These are phyloP conservation scores for Callosobruchus maculatus DNA, from an alignment of 2,888 invertebrate genomes.

Conservation along the genomic window DNA sequence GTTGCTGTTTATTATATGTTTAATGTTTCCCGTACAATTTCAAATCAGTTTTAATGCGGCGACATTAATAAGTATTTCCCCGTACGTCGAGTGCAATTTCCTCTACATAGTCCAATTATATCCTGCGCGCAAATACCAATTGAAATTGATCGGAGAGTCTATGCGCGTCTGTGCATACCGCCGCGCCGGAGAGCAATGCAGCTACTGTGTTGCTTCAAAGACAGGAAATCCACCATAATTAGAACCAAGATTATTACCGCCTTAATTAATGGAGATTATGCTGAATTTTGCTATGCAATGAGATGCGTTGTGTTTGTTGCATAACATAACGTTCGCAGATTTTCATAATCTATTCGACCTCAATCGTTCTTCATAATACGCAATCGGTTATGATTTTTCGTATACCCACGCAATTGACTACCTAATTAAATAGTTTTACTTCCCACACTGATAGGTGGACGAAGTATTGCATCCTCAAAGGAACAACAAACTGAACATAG, in stretches of 20 bases:
- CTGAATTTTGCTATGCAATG: neutral
- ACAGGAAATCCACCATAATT: neutral
- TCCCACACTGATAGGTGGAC: too few species aligned
- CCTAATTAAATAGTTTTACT: too few species aligned
- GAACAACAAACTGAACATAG: too few species aligned
- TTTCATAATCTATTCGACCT: neutral
- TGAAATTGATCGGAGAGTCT: neutral
- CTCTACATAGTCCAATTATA: neutral
- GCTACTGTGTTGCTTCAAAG: neutral
- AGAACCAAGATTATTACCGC: neutral
- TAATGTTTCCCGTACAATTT: too few species aligned
- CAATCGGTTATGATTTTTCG: neutral
- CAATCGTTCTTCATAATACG: neutral
- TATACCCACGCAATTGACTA: too few species aligned
- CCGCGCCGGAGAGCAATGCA: neutral
- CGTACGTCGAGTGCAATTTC: neutral
- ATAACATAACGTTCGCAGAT: neutral
- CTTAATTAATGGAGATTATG: neutral
- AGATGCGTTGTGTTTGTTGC: neutral
- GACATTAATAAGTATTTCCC: neutral
- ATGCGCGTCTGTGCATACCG: neutral
- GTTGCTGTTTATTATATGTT: too few species aligned
- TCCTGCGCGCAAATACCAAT: neutral
- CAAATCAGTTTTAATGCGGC: too few species aligned
- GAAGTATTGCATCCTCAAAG: too few species aligned